Percentiles rank a stretch among this genome's conserved stretches.
These are phyloP conservation scores for Ophioninae sp. DNA, from an alignment of 2,888 invertebrate genomes.

Conservation along the genomic window DNA sequence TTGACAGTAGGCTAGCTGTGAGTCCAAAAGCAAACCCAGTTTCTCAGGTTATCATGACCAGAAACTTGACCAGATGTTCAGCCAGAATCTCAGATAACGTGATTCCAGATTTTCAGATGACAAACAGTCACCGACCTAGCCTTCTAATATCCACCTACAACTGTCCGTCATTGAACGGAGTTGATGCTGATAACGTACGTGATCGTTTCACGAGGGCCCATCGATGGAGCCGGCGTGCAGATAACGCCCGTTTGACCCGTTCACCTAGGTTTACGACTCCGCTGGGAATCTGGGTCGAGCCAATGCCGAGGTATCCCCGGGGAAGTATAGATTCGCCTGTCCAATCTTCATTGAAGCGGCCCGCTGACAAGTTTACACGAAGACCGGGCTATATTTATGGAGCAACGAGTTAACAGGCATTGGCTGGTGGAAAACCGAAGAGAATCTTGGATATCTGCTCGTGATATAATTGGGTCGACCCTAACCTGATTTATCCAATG, in stretches of 20 bases:
- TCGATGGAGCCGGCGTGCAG: constrained; percentile 68
- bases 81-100: too few species aligned
- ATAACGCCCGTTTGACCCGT: constrained; percentile 68
- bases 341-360: neutral
- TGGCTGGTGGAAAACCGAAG: neutral
- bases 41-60: too few species aligned
- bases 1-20: too few species aligned
- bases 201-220: constrained; percentile 72
- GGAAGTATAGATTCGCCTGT: constrained; percentile 7
- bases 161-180: constrained; percentile 20
- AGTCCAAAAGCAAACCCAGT: too few species aligned
- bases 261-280: constrained; percentile 43
- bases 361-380: neutral
- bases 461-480: neutral
- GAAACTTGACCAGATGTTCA: too few species aligned
- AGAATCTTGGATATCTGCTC: neutral
- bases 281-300: constrained; percentile 37
- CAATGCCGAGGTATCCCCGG: neutral
- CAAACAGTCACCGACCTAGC: too few species aligned
- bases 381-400: neutral
- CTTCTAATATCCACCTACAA: neutral
- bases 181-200: constrained; percentile 55
- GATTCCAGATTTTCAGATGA: too few species aligned
- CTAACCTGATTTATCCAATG: constrained; percentile 39
- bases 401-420: neutral